Base-by-base conservation (phyloP, 2,888 invertebrate species). In the Apomyelois bistriatella region DNA sequence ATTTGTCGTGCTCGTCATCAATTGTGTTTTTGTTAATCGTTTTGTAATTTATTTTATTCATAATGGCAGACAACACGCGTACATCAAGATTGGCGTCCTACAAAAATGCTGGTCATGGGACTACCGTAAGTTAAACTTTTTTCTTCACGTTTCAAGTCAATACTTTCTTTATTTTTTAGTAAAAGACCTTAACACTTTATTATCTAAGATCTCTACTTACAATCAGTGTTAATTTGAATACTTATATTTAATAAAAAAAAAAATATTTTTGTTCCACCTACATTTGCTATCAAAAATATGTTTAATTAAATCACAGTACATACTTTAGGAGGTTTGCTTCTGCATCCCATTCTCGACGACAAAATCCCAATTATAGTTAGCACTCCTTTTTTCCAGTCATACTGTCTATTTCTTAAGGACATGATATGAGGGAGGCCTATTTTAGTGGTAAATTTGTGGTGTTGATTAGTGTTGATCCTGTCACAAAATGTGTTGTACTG, bases 31-130 rank as follows among this genome's bases (percentile, higher is more conserved):
- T 16, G 9, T 16, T 13, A 32, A 12, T 9, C 12, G 32, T 16
- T 46, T 22, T 30, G 4, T 43, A 42, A 38, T 38, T 57, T 54
- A 53, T 52, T 47, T 2, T 28, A 48, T 48, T 53, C 38, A 85
- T 60, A 58, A 94, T 94, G 94, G 91, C 93, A 62, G 94, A 94
- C 60, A 91, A 91, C 70, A 90, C 88, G 17, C 81, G 80, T 15
- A 70, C 80, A 10, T 86, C 91, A 42, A 93, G 96, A 66, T 86
- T 95, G 62, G 89, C 93, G 49, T 91, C 93, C 8, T 97, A 95
- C 82, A 97, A 97, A 83, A 95, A 95, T 79, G 93, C 93, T 72
- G 94, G 94, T 15, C 94, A 94, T 61, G 95, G 95, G 67, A 88
- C 91, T 0, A 95, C 94, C 74, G 96, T 96, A 91, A 92, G 85